These are phyloP conservation scores for Scarus forsteni DNA, from an alignment of 2,797 vertebrate species.

Conservation along the genomic window DNA sequence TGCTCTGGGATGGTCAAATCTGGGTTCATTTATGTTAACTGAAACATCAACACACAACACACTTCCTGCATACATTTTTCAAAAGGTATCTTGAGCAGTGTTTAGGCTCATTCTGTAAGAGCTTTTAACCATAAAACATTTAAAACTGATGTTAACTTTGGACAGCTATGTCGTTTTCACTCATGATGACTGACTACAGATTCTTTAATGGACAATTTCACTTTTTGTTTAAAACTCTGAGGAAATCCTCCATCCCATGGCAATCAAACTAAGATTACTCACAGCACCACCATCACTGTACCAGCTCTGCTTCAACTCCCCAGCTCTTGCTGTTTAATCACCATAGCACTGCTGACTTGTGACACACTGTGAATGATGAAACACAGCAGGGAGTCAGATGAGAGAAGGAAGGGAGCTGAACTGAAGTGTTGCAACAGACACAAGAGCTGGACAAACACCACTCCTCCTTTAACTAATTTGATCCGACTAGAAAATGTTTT, in stretches of 20 bases:
- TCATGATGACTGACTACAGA: no score
- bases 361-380: constrained; percentile 79
- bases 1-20: no score
- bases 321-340: constrained; percentile 72
- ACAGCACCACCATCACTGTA: constrained; percentile 63
- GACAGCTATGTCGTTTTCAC: no score
- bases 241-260: no score
- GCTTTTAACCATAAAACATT: no score
- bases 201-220: no score
- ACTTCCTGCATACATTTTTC: no score
- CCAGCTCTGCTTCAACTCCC: constrained; percentile 63
- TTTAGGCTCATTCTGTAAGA: no score
- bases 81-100: no score
- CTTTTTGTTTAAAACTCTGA: no score
- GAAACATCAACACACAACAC: no score
- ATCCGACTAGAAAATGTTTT: constrained; percentile 74
- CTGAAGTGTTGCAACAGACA: constrained; percentile 75
- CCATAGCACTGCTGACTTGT: constrained; percentile 70
- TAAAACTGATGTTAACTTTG: constrained; percentile 22
- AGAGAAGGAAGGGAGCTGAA: constrained; percentile 64
- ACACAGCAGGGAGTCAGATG: constrained; percentile 76
- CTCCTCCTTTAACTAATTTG: constrained; percentile 69
- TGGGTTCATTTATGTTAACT: no score
- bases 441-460: constrained; percentile 71
- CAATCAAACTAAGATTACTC: constrained; percentile 50